These are phyloP conservation scores for Trileptium ribeirensis DNA, from an alignment of 2,888 invertebrate genomes.

Conservation along the genomic window DNA sequence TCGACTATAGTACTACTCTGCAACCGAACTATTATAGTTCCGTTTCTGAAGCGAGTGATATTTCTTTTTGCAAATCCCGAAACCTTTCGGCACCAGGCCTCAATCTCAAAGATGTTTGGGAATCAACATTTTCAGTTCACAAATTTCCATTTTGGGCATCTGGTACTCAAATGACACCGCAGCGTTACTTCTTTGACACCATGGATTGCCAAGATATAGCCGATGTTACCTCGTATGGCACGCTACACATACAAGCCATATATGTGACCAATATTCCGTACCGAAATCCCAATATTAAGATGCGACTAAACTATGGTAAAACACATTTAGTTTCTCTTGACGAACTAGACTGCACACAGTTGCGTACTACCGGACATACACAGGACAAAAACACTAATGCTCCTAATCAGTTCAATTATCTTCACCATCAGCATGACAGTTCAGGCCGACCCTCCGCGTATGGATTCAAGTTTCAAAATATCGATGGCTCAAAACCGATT, in stretches of 20 bases:
- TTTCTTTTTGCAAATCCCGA: too few species aligned
- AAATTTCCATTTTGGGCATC: slow-evolving; percentile 3
- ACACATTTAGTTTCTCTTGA: background rate
- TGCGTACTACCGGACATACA: background rate
- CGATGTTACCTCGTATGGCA: background rate
- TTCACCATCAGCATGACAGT: background rate
- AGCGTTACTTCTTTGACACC: background rate
- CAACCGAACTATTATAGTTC: too few species aligned
- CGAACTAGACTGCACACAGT: background rate
- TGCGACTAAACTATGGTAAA: slow-evolving; percentile 12
- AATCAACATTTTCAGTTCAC: too few species aligned
- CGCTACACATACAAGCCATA: background rate
- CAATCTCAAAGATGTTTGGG: too few species aligned
- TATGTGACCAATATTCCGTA: background rate
- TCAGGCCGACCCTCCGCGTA: background rate
- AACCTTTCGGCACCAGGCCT: too few species aligned
- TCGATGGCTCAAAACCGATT: slow-evolving; percentile 13
- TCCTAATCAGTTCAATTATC: too few species aligned
- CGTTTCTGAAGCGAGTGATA: too few species aligned
- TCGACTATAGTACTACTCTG: too few species aligned
- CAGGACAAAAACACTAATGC: too few species aligned
- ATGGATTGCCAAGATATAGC: slow-evolving; percentile 1
- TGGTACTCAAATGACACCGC: background rate
- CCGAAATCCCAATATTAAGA: background rate
- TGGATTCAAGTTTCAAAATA: slow-evolving; percentile 13